Base-by-base conservation (phyloP, 1,140 invertebrate species). In the Apolygus lucorum region DNA sequence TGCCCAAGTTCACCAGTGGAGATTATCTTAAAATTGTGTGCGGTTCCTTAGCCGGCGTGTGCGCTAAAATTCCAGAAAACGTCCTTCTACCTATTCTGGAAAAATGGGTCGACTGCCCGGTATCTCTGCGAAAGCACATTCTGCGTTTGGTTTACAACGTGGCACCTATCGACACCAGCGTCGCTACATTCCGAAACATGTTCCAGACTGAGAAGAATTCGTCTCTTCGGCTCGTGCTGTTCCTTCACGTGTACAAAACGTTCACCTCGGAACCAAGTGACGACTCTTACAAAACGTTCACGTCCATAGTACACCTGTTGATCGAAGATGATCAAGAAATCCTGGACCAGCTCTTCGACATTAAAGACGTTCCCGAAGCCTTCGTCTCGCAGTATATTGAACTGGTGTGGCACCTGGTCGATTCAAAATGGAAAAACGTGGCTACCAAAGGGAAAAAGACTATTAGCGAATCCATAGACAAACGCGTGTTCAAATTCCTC, bases 61-160 rank as follows among this genome's bases (percentile, higher is more conserved):
- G 28, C 63, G 24, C 52, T 2, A 63, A 52, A 49, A n/a, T 34
- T 8, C 59, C 68, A 2, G 68, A 69, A 27, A 29, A 64, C 27
- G 63, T 63, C 25, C 42, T 69, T 22, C 24, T 69, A 14, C 1
- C 17, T n/a, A 1, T 42, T 29, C 14, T 69, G 2, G 42, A 64
- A 34, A 14, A 34, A 25, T 69, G 59, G 59, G 11, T 69, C 8
- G 62, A 69, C 28, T 59, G 59, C n/a, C 68, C 68, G 1, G 52
- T 69, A 17, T 69, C 68, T 21, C 11, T 69, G 21, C n/a, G 68
- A 25, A 69, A 69, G n/a, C 68, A 69, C 27, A 49, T 69, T 42
- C 11, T 69, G 2, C 14, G 68, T 1, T 27, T 62, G 27, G 34
- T 17, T 49, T 42, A 34, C 29, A 29, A 17, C 21, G 52, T 69